Conservation (phyloP, 2,113 vertebrate genomes). For the Danionella cerebrum region DNA sequence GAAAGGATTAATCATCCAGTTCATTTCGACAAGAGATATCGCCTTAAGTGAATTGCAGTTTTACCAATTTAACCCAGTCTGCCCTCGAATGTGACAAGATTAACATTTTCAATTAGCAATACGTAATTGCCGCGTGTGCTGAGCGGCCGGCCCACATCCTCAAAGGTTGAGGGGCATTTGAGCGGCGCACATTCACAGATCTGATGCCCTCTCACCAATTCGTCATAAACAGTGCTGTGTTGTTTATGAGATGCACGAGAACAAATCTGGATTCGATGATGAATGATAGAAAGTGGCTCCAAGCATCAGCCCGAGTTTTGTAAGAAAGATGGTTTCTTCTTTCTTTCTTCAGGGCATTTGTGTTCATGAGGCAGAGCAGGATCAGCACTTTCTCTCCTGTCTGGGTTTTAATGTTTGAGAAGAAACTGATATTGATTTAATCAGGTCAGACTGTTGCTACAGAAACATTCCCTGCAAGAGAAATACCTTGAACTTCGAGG, state of each 20-base stretch:
- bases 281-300: background rate
- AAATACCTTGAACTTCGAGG: constrained; percentile 19
- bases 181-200: background rate
- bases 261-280: constrained; percentile 7
- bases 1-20: constrained; percentile 84
- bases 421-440: constrained; percentile 47
- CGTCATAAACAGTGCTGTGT: background rate
- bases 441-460: constrained; percentile 33
- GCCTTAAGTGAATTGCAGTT: constrained; percentile 78
- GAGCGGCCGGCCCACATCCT: constrained; percentile 45
- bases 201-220: background rate
- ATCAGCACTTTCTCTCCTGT: constrained; percentile 30
- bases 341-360: constrained; percentile 20
- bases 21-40: constrained; percentile 78
- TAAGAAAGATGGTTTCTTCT: constrained; percentile 22
- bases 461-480: constrained; percentile 26
- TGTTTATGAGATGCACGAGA: background rate
- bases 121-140: constrained; percentile 65
- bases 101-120: constrained; percentile 81
- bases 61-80: constrained; percentile 80
- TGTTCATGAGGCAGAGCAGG: constrained; percentile 32
- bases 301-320: background rate
- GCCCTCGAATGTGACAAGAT: constrained; percentile 75
- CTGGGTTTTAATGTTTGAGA: constrained; percentile 41
- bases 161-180: constrained; percentile 22